Evolutionary conservation across 2,113 vertebrate genomes (phyloP), one percentile per base, ranked within the genome.

Genomic region (Miniopterus natalensis): DNA sequence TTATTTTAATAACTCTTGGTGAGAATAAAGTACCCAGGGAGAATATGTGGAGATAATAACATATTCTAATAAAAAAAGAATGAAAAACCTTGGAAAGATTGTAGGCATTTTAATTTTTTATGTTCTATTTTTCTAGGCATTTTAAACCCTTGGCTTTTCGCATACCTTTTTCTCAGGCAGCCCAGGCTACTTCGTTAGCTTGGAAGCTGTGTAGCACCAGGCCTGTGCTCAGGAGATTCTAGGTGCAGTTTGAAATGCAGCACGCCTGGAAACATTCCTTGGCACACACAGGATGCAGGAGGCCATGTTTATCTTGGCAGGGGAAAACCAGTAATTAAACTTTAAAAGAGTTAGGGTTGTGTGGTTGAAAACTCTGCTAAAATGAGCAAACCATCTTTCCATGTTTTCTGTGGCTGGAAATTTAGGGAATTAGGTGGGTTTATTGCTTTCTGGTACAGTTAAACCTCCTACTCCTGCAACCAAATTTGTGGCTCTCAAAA

Each of bases 301-400:
- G 78, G 68, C 90, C 95, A 83, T 88, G 90, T 92, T 98, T 97
- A 94, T 95, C 86, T 96, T 97, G 96, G 96, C 96, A 95, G 31
- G 66, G 78, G 77, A 74, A 96, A 97, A 42, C 90, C 68, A 95
- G 70, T 91, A 73, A 95, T 97, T 96, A 90, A 89, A 93, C 88
- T 96, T 97, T 66, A 94, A 95, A 97, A 97, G 88, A 94, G 71
- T 90, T 94, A 79, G 84, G 73, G n/a, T 92, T 96, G 85, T 92
- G 88, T 79, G 94, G 96, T 94, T 95, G 95, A 97, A 93, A 96
- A 95, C 40, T 79, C 84, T 95, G 84, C 94, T 98, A 93, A 96
- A 97, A 97, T 0, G 94, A 95, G 97, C 66, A 97, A 94, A 95
- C 80, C 88, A 92, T 95, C 88, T 97, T 95, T 95, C 90, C 95